These are phyloP conservation scores for Oophaga pumilio DNA, from an alignment of 2,113 vertebrate genomes.

Conservation along the genomic window DNA sequence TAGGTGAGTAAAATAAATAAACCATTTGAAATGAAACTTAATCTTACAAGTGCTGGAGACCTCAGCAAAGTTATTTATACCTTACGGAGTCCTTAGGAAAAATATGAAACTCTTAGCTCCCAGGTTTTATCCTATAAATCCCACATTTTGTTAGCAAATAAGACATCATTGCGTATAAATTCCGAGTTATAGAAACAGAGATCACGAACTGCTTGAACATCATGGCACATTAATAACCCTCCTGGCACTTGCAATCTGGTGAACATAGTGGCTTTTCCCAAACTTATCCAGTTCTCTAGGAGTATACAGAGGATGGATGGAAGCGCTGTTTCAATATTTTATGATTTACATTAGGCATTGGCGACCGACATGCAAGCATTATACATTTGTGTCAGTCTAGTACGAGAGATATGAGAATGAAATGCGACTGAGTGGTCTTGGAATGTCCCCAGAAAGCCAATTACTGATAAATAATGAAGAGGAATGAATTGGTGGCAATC, in stretches of 20 bases:
- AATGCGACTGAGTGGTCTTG: not conserved
- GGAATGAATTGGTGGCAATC: constrained; percentile 3
- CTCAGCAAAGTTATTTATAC: too few species aligned
- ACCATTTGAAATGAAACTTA: too few species aligned
- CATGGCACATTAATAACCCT: not conserved
- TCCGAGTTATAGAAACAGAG: not conserved
- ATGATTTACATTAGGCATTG: not conserved
- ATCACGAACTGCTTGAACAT: not conserved
- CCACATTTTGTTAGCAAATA: too few species aligned
- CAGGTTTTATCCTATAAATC: too few species aligned
- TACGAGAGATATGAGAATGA: not conserved
- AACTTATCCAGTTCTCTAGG: not conserved
- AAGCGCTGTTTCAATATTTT: not conserved
- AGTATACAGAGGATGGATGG: not conserved
- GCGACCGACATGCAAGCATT: not conserved
- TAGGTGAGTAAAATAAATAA: too few species aligned
- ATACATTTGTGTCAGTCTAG: not conserved
- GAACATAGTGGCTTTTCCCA: not conserved
- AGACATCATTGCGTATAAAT: not conserved
- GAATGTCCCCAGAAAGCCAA: constrained; percentile 13
- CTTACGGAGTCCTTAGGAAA: too few species aligned
- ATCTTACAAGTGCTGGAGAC: too few species aligned
- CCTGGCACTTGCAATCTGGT: not conserved
- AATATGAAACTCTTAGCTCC: too few species aligned
- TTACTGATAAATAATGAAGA: constrained; percentile 2